Base-by-base conservation (phyloP, 2,113 vertebrate species). In the Pseudorectes ferrugineus region DNA sequence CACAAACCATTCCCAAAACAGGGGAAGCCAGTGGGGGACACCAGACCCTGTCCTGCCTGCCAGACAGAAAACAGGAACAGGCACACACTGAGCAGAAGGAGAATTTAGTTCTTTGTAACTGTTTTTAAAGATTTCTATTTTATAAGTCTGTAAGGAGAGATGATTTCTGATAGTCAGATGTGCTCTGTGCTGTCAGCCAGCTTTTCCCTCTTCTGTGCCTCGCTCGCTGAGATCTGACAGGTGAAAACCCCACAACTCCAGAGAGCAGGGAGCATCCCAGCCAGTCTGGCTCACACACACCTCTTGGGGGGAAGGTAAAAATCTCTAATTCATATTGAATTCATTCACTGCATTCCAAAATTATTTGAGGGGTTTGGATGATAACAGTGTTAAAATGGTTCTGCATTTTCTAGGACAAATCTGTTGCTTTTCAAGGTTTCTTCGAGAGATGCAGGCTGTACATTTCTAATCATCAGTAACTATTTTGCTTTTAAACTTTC, bases 271-370 rank as follows among this genome's bases (percentile, higher is more conserved):
- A 82, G 43, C n/a, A 13, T 14, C 58, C 33, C 33, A 51, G 66
- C 74, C 76, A 71, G 63, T 38, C 88, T 91, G 93, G 93, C 92
- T 95, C 74, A 79, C 66, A n/a, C 62, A 28, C 66, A 58, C 77
- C 58, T 92, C 33, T 3, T 31, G 59, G 76, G 95, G 79, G 89
- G 81, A 91, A 93, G 93, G 94, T 23, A 35, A 61, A 72, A 43
- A 73, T 57, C 88, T 95, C 91, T 97, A 85, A 97, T 97, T 97
- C 97, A 97, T 97, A 97, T 96, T 97, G 97, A 97, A 97, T 97
- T 97, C 73, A 93, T 85, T 95, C 86, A 90, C 45, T 94, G 93
- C 91, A 95, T 97, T 96, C 93, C 92, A 94, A 92, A 95, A 95
- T 87, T 25, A 68, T 58, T 51, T 38, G 65, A 95, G 48, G 82